Conservation (phyloP, 2,888 invertebrate genomes). For the Perizoma affinitatum region DNA sequence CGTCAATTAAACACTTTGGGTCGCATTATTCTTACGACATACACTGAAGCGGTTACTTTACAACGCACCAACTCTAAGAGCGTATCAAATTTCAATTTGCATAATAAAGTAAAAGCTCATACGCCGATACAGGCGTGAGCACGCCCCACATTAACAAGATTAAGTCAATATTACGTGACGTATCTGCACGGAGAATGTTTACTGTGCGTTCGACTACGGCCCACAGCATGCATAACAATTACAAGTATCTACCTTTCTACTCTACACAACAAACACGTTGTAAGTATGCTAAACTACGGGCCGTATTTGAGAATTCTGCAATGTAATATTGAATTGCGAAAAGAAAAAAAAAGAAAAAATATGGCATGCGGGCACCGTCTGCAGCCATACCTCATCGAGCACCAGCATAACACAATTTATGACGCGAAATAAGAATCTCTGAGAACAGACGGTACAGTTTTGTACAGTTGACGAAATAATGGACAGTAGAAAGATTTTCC, state of each 20-base stretch:
- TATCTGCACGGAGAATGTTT: conserved; percentile 57
- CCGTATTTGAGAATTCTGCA: no score
- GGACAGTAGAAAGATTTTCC: no score
- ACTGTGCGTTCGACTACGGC: conserved; percentile 40
- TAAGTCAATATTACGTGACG: conserved; percentile 71
- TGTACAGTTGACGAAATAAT: no score
- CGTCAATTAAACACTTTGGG: conserved; percentile 45
- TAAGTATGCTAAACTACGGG: no score
- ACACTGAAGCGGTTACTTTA: conserved; percentile 48
- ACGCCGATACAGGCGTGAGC: conserved; percentile 62
- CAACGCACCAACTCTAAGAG: conserved; percentile 57
- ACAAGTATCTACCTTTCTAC: conserved; percentile 4
- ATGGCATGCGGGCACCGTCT: no score
- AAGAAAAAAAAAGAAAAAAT: no score
- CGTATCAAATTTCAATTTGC: conserved; percentile 74
- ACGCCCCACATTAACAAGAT: conserved; percentile 67
- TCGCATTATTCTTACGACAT: conserved; percentile 49
- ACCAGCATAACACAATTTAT: no score
- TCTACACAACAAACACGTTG: no score
- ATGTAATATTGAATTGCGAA: no score
- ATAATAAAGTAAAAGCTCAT: conserved; percentile 72
- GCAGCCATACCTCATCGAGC: no score
- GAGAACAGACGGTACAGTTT: no score
- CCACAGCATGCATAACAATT: conserved; percentile 18
- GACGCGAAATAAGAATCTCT: no score